Conservation (phyloP, 2,797 vertebrate species). For the Tadarida brasiliensis region DNA sequence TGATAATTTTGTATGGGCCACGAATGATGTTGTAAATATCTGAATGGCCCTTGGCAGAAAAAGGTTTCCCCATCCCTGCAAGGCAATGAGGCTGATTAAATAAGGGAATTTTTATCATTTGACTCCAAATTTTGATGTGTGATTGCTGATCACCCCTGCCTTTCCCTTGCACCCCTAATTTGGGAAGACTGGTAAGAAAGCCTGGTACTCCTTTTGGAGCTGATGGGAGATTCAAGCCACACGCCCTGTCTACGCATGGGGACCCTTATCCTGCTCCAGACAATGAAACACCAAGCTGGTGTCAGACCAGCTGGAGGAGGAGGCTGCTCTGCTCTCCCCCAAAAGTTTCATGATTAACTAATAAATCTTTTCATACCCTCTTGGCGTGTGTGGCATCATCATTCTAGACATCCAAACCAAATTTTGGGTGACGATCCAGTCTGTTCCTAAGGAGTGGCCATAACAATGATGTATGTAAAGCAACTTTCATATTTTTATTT, state of each 20-base stretch:
- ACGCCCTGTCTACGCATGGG: neutral
- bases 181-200: neutral
- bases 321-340: neutral
- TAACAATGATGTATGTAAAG: rapidly evolving
- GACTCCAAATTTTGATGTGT: neutral
- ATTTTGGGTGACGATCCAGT: neutral
- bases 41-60: too few relatives aligned
- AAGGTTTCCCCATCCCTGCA: too few relatives aligned
- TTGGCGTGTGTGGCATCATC: neutral
- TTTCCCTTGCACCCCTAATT: neutral
- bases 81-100: neutral
- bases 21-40: too few relatives aligned
- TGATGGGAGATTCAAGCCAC: neutral
- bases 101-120: neutral
- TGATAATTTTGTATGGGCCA: too few relatives aligned
- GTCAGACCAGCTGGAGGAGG: neutral
- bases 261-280: neutral
- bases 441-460: neutral
- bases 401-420: neutral
- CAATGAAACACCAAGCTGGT: neutral
- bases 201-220: neutral
- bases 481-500: neutral
- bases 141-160: neutral
- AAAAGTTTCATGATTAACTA: neutral
- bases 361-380: neutral